phyloP scores from a whole-genome alignment of 2,888 invertebrate genomes.

The Harmothoe impar region DNA sequence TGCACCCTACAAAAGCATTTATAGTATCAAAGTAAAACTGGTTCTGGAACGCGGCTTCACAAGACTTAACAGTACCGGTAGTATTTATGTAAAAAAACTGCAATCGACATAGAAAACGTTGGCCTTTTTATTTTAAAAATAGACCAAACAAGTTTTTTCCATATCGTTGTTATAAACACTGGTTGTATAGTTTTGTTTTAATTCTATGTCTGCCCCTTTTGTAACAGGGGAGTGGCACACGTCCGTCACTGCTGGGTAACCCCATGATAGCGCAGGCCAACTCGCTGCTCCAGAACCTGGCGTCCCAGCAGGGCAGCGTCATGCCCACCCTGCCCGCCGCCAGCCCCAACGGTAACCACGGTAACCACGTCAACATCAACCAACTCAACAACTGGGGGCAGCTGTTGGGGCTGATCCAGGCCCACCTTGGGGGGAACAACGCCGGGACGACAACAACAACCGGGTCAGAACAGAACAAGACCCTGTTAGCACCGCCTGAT shows the following conservation, averaged over 20 bases:
- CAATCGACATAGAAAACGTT: too few relatives aligned
- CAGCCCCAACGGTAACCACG: not conserved
- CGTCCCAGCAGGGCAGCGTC: not conserved
- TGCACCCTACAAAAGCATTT: too few relatives aligned
- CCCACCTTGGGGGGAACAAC: not conserved
- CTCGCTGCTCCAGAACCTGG: conserved; percentile 84
- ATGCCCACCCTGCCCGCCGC: not conserved
- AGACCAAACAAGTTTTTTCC: too few relatives aligned
- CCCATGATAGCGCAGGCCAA: conserved; percentile 80
- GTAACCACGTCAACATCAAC: conserved; percentile 54
- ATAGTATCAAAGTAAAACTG: too few relatives aligned
- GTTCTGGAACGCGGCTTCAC: too few relatives aligned
- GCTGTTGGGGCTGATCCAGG: conserved; percentile 36
- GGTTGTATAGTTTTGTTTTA: too few relatives aligned
- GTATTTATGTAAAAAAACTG: too few relatives aligned
- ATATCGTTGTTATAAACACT: too few relatives aligned
- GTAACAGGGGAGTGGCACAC: conserved; percentile 25
- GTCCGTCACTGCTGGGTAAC: conserved; percentile 82
- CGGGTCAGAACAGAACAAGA: not conserved
- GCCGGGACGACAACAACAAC: not conserved
- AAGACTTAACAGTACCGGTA: too few relatives aligned
- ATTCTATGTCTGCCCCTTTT: too few relatives aligned
- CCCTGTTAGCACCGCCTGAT: not conserved
- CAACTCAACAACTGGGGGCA: conserved; percentile 63
- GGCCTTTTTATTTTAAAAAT: too few relatives aligned